Evolutionary conservation across 2,888 invertebrate species (phyloP), one percentile per base, ranked within the genome.

Genomic region (Xestia xanthographa): DNA sequence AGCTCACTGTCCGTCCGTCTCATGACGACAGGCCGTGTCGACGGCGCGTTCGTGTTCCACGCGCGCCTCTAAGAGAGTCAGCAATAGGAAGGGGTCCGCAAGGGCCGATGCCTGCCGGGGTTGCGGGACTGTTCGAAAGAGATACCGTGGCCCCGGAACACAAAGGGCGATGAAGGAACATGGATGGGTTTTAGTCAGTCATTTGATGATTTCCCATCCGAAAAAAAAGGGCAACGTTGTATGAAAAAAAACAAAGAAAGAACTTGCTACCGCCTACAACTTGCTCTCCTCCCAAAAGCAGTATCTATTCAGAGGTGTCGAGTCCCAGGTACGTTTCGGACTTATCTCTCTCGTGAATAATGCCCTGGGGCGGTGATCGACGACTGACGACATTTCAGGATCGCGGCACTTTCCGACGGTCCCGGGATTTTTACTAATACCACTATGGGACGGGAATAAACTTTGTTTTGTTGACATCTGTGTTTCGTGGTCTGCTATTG

Each of bases 301-400:
- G 88, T 91, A 91, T 91, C 91, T 90, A 89, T 90, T 89, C 91
- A 86, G 88, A 91, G 90, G 90, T 89, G 91, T 88, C 88, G 88
- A 90, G 83, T 87, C 89, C 77, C 90, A 90, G 90, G 88, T 90
- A 90, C 88, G 85, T 89, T 88, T 87, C 73, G 87, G 84, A 92
- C 91, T 93, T 94, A 94, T 94, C 94, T 92, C 90, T 80, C 79
- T 78, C 89, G 91, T 94, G 94, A 94, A 92, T 94, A 94, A 94
- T 94, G 92, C 89, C 90, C 89, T 85, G 85, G 89, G 90, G 90
- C 91, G 82, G 91, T 93, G 94, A 94, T 93, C 91, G 94, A 94
- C 92, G 93, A 93, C 92, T 91, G 92, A 90, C 91, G 93, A 92
- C 94, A 91, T 93, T 93, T 94, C 90, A 88, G 88, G 85, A 89